phyloP scores from a whole-genome alignment of 2,888 invertebrate genomes.

The Lacanobia wlatinum region DNA sequence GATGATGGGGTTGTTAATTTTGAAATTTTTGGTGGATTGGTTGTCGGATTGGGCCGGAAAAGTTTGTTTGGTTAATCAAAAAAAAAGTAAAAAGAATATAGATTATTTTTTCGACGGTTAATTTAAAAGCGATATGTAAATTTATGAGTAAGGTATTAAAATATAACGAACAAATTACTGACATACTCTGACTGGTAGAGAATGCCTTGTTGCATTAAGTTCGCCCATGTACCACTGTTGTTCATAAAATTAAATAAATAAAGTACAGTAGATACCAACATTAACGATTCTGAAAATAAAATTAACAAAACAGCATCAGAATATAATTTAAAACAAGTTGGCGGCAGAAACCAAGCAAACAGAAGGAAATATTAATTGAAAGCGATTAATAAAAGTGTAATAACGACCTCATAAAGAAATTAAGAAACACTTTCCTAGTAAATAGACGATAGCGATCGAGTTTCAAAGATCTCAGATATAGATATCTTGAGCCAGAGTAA shows the following conservation, averaged over 20 bases:
- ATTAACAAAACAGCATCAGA: conserved; percentile 12
- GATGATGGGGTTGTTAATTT: too few species aligned
- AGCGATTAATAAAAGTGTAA: conserved; percentile 52
- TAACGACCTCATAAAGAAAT: conserved; percentile 55
- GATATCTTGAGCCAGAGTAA: conserved; percentile 48
- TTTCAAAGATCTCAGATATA: conserved; percentile 62
- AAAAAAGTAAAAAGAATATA: too few species aligned
- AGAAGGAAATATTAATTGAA: conserved; percentile 36
- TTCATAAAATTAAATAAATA: too few species aligned
- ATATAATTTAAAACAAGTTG: conserved; percentile 21
- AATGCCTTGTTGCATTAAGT: too few species aligned
- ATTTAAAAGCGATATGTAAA: too few species aligned
- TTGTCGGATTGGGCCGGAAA: too few species aligned
- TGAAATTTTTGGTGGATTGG: neutral
- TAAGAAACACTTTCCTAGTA: conserved; percentile 54
- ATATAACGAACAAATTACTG: too few species aligned
- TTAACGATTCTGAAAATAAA: conserved; percentile 3
- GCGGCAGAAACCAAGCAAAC: conserved; percentile 26
- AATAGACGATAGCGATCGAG: conserved; percentile 58
- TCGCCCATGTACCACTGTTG: too few species aligned
- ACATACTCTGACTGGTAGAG: too few species aligned
- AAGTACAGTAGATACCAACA: neutral
- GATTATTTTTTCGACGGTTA: too few species aligned
- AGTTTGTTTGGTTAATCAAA: too few species aligned
- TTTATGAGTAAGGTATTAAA: too few species aligned